Conservation (phyloP, 2,888 invertebrate species). For the Plagodis dolabraria region DNA sequence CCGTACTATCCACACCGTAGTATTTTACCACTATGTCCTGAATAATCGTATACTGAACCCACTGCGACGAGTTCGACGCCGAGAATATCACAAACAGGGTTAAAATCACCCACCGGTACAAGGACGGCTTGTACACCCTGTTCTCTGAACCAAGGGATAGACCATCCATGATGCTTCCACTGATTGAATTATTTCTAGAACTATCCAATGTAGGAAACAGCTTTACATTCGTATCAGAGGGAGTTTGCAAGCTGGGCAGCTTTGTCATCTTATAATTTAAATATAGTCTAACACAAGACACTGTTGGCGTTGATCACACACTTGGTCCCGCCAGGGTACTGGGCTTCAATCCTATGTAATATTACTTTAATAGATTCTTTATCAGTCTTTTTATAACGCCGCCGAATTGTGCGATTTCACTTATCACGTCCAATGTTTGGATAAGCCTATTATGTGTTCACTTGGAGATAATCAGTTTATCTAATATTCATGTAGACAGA, state of each 20-base stretch:
- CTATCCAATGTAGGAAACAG: constrained; percentile 30
- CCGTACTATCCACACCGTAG: constrained; percentile 87
- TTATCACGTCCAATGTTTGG: constrained; percentile 14
- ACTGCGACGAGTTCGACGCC: constrained; percentile 96
- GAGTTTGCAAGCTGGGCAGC: constrained; percentile 12
- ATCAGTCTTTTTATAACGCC: constrained; percentile 20
- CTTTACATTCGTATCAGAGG: constrained; percentile 2
- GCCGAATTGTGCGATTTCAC: constrained; percentile 4
- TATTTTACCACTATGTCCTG: constrained; percentile 91
- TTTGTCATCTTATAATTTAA: constrained; percentile 15
- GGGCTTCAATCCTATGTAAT: constrained; percentile 3
- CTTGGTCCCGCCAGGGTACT: constrained; percentile 9
- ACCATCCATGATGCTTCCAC: constrained; percentile 63
- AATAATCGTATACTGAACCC: constrained; percentile 98
- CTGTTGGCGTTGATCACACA: constrained; percentile 8
- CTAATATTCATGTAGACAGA: background rate
- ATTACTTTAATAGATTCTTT: constrained; percentile 12
- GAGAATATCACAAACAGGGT: constrained; percentile 94
- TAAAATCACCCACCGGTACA: constrained; percentile 92
- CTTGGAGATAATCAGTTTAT: background rate
- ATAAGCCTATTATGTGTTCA: background rate
- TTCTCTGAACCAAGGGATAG: constrained; percentile 40
- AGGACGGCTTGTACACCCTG: constrained; percentile 84
- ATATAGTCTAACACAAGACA: constrained; percentile 4
- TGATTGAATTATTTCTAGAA: constrained; percentile 44